Evolutionary conservation across 2,113 vertebrate species (phyloP).

Genomic region (Campylorhamphus procurvoides): DNA sequence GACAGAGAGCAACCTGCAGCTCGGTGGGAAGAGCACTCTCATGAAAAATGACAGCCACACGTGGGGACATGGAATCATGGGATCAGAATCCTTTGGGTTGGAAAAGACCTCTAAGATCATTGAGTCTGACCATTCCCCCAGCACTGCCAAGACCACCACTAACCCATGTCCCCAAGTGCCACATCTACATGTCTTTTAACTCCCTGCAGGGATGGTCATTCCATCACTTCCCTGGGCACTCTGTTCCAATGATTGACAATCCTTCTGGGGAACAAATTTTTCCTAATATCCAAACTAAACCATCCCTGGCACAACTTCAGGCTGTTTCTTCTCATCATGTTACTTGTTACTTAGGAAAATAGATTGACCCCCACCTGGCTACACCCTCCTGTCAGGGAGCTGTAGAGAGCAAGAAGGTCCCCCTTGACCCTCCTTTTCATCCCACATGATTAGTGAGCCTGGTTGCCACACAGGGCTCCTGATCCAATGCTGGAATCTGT

Average conservation of each 20-base stretch:
- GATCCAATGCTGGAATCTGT: neutral
- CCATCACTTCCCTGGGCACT: neutral
- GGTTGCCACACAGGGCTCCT: neutral
- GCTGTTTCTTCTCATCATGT: neutral
- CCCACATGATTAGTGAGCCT: neutral
- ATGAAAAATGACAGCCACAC: neutral
- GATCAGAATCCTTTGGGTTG: neutral
- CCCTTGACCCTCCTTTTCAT: neutral
- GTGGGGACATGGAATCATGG: neutral
- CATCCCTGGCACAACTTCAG: neutral
- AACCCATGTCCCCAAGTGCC: neutral
- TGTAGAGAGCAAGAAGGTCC: neutral
- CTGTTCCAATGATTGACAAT: neutral
- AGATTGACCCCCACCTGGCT: accelerated
- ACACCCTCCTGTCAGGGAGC: neutral
- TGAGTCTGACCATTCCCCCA: accelerated
- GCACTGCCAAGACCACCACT: neutral
- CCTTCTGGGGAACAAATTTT: neutral
- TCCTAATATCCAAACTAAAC: neutral
- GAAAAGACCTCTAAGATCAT: neutral
- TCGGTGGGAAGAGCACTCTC: neutral
- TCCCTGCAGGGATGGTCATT: neutral
- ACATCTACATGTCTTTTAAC: neutral
- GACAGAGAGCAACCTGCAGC: neutral
- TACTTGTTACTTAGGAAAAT: accelerated